A percentile compares a stretch with the other conserved stretches of the same genome.
Conservation (phyloP, 2,113 vertebrate species). For the Cyanoramphus novaezelandiae region DNA sequence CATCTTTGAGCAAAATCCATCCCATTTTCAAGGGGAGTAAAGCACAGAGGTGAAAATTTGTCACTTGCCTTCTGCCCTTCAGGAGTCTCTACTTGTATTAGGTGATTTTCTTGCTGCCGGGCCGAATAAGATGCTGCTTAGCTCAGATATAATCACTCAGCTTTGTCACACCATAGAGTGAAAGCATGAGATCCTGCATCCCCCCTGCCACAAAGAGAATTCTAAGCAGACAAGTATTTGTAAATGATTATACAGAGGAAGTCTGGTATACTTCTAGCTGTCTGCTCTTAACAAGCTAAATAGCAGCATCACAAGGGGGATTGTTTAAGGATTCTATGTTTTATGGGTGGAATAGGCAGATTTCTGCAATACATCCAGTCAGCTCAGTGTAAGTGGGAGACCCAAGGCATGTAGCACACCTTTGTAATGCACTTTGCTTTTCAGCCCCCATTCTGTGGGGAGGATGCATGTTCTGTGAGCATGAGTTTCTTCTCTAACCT, state of each 20-base stretch:
- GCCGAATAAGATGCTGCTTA: not conserved
- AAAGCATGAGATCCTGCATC: not conserved
- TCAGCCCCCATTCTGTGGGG: not conserved
- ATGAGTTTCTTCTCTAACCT: conserved; percentile 38
- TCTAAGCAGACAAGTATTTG: not conserved
- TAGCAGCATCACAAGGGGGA: not conserved
- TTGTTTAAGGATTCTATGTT: not conserved
- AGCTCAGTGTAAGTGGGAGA: conserved; percentile 37
- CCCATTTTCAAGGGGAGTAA: not conserved
- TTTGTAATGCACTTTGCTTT: not conserved
- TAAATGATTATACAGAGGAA: accelerated
- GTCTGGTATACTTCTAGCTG: not conserved
- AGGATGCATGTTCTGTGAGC: conserved; percentile 71
- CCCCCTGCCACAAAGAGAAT: not conserved
- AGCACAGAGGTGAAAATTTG: not conserved
- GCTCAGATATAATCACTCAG: accelerated
- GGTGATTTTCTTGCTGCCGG: not conserved
- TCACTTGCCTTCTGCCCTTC: not conserved
- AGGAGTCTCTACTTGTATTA: not conserved
- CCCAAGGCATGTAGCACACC: conserved; percentile 1
- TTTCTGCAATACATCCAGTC: not conserved
- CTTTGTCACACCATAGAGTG: accelerated
- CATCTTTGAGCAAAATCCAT: not conserved
- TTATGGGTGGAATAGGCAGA: not conserved
- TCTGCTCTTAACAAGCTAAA: not conserved